A percentile compares a stretch with the other conserved stretches of the same genome.
Evolutionary conservation across 2,797 vertebrate species (phyloP).

Genomic region (Centroberyx gerrardi): DNA sequence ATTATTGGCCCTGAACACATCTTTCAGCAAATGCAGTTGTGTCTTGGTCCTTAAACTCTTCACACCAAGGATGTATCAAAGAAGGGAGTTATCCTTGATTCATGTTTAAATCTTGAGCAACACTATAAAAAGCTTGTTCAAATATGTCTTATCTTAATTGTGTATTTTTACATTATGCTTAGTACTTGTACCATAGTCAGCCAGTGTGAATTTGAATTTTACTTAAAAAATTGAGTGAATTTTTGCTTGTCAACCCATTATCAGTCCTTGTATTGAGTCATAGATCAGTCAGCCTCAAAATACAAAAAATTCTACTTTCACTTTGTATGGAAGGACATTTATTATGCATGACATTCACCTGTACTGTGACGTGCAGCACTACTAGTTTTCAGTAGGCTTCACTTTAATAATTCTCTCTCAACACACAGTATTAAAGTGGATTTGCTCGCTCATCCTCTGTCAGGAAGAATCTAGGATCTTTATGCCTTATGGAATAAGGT

Average conservation of each 20-base stretch:
- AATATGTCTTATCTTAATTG: not conserved
- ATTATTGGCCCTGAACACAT: not conserved
- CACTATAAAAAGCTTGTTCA: not conserved
- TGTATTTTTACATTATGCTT: too few relatives aligned
- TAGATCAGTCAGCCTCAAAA: not conserved
- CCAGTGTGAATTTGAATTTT: too few relatives aligned
- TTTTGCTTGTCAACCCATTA: not conserved
- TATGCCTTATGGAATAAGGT: not conserved
- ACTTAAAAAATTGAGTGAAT: too few relatives aligned
- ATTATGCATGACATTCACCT: not conserved
- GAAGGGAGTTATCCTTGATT: too few relatives aligned
- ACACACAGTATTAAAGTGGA: not conserved
- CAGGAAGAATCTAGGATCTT: not conserved
- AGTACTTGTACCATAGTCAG: too few relatives aligned
- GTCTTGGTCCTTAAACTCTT: not conserved
- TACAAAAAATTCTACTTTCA: not conserved
- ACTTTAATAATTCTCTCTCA: not conserved
- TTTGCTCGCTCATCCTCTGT: not conserved
- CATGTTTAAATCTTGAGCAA: conserved; percentile 2
- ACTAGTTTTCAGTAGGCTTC: not conserved
- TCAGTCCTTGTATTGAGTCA: not conserved
- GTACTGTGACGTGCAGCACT: too few relatives aligned
- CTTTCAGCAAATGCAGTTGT: not conserved
- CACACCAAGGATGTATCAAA: not conserved
- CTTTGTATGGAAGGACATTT: not conserved